A percentile compares a stretch with the other conserved stretches of the same genome.
Evolutionary conservation across 2,113 vertebrate genomes (phyloP).

Genomic region (Machaerirhynchus nigripectus): DNA sequence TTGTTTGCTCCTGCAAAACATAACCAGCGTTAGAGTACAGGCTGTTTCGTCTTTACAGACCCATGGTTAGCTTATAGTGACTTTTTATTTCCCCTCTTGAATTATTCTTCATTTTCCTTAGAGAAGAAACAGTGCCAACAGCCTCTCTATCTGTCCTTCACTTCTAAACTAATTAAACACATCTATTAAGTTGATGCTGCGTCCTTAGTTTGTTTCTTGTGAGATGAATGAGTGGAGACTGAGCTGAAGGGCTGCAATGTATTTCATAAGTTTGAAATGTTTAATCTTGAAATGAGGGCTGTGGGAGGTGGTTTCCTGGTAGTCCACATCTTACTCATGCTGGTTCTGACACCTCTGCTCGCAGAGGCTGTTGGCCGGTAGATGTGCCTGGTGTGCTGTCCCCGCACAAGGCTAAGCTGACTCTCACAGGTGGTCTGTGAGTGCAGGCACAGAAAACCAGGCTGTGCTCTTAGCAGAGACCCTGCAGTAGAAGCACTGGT

Average conservation of each 20-base stretch:
- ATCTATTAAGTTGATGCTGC: not conserved
- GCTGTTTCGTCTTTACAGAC: not conserved
- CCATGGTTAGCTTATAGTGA: not conserved
- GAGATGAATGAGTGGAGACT: not conserved
- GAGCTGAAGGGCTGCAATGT: not conserved
- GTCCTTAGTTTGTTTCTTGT: not conserved
- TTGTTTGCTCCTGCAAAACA: not conserved
- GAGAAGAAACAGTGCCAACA: not conserved
- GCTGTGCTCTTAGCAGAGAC: not conserved
- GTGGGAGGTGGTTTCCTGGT: slow-evolving; percentile 39
- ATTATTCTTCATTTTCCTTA: not conserved
- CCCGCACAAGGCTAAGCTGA: not conserved
- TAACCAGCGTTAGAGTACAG: not conserved
- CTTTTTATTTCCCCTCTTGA: not conserved
- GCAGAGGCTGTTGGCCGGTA: not conserved
- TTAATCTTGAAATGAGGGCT: not conserved
- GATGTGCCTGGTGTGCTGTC: not conserved
- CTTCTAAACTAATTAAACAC: not conserved
- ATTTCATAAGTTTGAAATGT: not conserved
- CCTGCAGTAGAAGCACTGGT: not conserved
- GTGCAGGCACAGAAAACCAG: not conserved
- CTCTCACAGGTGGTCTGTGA: not conserved
- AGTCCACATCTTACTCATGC: not conserved
- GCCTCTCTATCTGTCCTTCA: not conserved
- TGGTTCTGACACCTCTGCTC: not conserved